phyloP scores from a whole-genome alignment of 30 jellyfish, hydroid and myxozoan species.

The Hydra vulgaris region DNA sequence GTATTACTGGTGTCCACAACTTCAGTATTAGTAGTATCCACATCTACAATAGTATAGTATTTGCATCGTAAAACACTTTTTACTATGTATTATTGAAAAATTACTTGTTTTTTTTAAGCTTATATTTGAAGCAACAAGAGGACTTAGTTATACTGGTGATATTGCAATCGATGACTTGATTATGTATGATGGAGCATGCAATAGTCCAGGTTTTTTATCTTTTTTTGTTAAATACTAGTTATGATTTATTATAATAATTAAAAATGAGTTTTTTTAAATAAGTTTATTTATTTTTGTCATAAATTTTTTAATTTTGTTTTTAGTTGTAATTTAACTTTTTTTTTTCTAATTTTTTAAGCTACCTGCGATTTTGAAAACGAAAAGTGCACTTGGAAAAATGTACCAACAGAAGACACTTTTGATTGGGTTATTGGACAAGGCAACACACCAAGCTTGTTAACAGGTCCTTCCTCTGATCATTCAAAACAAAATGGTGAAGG shows the following conservation, averaged over 20 bases:
- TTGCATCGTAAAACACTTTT: too few species aligned
- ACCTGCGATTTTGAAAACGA: slow-evolving; percentile 74
- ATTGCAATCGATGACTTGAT: slow-evolving; percentile 80
- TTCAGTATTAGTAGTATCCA: too few species aligned
- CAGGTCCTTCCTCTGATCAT: slow-evolving; percentile 86
- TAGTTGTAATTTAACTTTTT: not conserved
- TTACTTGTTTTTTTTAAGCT: slow-evolving; percentile 41
- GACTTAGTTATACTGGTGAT: slow-evolving; percentile 70
- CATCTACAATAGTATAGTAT: too few species aligned
- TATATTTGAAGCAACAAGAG: slow-evolving; percentile 87
- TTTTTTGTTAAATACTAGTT: not conserved
- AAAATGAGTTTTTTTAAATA: not conserved
- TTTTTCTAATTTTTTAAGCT: slow-evolving; percentile 18
- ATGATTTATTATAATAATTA: too few species aligned
- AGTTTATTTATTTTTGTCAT: too few species aligned
- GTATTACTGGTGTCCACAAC: too few species aligned
- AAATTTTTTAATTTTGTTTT: not conserved
- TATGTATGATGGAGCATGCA: slow-evolving; percentile 79
- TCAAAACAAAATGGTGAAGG: slow-evolving; percentile 75
- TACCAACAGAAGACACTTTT: slow-evolving; percentile 45
- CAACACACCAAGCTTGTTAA: slow-evolving; percentile 59
- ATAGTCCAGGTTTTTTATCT: slow-evolving; percentile 48
- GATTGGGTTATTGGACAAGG: slow-evolving; percentile 78
- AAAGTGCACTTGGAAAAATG: slow-evolving; percentile 84
- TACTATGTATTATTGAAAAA: too few species aligned